Conservation (phyloP, 2,797 vertebrate genomes). For the Chaenodraco wilsoni region DNA sequence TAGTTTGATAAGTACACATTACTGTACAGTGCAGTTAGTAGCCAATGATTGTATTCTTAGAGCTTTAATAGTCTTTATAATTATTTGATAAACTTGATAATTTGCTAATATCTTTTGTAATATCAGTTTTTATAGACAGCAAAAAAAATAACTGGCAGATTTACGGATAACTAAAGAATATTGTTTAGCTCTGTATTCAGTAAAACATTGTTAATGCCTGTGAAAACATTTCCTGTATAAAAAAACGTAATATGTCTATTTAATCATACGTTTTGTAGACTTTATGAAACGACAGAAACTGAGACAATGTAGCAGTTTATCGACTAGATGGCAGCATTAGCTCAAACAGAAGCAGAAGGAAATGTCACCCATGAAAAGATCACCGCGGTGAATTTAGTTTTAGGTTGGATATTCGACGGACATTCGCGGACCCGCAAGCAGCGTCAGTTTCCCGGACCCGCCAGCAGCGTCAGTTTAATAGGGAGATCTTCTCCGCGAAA, state of each 20-base stretch:
- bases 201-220: neutral
- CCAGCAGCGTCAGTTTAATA: too few relatives aligned
- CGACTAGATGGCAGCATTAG: slow-evolving; percentile 67
- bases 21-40: neutral
- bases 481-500: too few relatives aligned
- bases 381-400: too few relatives aligned
- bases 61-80: neutral
- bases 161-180: neutral
- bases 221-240: neutral
- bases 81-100: neutral
- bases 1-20: neutral
- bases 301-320: neutral
- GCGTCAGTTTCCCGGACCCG: too few relatives aligned
- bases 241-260: neutral
- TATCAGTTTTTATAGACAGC: neutral
- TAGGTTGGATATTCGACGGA: too few relatives aligned
- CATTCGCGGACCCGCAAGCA: too few relatives aligned
- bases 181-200: neutral
- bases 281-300: too few relatives aligned
- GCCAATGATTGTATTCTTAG: neutral
- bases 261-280: neutral
- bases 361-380: neutral
- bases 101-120: neutral
- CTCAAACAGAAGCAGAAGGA: slow-evolving; percentile 4
- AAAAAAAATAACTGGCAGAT: neutral